These are phyloP conservation scores for Phoebastria nigripes DNA, from an alignment of 2,797 vertebrate species.

Conservation along the genomic window DNA sequence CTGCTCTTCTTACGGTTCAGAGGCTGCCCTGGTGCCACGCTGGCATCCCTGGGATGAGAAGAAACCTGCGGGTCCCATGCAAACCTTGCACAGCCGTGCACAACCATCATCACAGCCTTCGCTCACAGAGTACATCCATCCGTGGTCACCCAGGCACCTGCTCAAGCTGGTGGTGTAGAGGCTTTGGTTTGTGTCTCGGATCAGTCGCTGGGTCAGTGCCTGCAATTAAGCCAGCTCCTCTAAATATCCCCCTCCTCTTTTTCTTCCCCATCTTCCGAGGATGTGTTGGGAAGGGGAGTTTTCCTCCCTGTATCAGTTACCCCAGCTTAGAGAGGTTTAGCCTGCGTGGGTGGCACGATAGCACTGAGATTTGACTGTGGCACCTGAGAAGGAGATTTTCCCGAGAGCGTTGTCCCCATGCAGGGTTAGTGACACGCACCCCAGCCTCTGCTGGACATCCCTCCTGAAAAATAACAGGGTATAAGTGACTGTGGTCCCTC, in stretches of 20 bases:
- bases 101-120: neutral
- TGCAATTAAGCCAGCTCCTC: neutral
- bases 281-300: neutral
- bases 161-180: neutral
- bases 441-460: fast-evolving
- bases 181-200: neutral
- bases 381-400: neutral
- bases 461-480: neutral
- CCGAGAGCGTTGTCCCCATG: neutral
- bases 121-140: neutral
- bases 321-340: neutral
- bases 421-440: neutral
- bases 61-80: neutral
- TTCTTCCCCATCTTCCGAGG: neutral
- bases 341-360: neutral
- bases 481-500: neutral
- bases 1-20: neutral
- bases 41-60: neutral
- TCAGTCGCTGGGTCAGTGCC: neutral
- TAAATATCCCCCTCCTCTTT: neutral
- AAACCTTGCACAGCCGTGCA: too few species aligned
- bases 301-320: neutral
- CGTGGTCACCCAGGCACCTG: neutral
- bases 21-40: neutral
- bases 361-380: neutral